Conservation (phyloP, 2,797 vertebrate species). For the Bradypus variegatus region DNA sequence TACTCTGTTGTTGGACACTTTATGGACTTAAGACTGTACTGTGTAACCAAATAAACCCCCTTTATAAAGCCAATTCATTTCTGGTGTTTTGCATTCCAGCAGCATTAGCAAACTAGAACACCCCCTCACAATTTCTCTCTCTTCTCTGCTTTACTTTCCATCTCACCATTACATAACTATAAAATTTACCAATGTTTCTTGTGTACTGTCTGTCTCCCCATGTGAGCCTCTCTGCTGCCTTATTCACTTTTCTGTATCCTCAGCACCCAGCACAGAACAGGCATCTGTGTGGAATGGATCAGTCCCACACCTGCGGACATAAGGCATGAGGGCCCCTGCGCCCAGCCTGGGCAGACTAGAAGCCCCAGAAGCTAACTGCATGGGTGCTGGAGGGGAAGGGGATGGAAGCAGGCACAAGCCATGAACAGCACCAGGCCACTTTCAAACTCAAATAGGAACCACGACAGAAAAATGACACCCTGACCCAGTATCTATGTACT, state of each 20-base stretch:
- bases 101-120: no score
- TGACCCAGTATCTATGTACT: neutral
- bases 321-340: neutral
- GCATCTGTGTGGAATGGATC: neutral
- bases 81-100: no score
- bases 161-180: neutral
- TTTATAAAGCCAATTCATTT: no score
- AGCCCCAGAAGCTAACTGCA: neutral
- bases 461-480: neutral
- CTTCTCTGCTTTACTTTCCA: neutral
- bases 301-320: neutral
- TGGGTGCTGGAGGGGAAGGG: neutral
- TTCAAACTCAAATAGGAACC: neutral
- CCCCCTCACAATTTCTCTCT: neutral
- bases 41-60: no score
- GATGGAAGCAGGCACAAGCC: neutral
- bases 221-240: neutral
- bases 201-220: neutral
- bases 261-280: neutral
- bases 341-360: neutral
- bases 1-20: no score
- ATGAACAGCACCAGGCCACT: neutral
- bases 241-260: neutral
- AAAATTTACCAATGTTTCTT: neutral
- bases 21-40: no score